Evolutionary conservation across 2,797 vertebrate species (phyloP).

Genomic region (Danio albolineatus): DNA sequence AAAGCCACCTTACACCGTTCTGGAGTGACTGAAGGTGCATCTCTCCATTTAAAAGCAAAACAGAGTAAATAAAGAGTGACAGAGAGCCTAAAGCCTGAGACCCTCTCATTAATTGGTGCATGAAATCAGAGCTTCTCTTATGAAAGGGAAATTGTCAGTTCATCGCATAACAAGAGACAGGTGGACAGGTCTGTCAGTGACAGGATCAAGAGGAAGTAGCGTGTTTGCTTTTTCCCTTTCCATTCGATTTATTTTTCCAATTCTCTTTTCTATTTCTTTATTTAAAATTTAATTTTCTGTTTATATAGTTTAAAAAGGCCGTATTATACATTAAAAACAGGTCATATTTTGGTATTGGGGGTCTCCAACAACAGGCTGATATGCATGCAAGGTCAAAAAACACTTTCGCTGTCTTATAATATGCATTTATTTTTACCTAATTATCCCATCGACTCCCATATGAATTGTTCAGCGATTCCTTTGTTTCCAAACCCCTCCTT

Average conservation of each 20-base stretch:
- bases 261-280: neutral
- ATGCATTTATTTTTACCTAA: too few species aligned
- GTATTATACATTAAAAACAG: too few species aligned
- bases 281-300: too few species aligned
- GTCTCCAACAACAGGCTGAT: too few species aligned
- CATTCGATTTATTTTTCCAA: neutral
- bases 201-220: neutral
- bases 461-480: too few species aligned
- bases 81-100: constrained; percentile 33
- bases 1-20: constrained; percentile 16
- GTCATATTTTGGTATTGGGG: too few species aligned
- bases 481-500: too few species aligned
- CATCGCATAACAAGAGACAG: constrained; percentile 34
- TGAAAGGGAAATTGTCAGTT: constrained; percentile 34
- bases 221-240: neutral
- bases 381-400: too few species aligned
- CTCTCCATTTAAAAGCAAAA: constrained; percentile 39
- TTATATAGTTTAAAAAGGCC: too few species aligned
- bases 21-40: constrained; percentile 35
- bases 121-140: constrained; percentile 44
- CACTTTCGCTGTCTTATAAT: too few species aligned
- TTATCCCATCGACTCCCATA: too few species aligned
- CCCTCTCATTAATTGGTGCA: constrained; percentile 49
- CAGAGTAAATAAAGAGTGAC: constrained; percentile 43
- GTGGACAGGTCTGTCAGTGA: constrained; percentile 39